Conservation (phyloP, 2,797 vertebrate species). For the Alcedo atthis region DNA sequence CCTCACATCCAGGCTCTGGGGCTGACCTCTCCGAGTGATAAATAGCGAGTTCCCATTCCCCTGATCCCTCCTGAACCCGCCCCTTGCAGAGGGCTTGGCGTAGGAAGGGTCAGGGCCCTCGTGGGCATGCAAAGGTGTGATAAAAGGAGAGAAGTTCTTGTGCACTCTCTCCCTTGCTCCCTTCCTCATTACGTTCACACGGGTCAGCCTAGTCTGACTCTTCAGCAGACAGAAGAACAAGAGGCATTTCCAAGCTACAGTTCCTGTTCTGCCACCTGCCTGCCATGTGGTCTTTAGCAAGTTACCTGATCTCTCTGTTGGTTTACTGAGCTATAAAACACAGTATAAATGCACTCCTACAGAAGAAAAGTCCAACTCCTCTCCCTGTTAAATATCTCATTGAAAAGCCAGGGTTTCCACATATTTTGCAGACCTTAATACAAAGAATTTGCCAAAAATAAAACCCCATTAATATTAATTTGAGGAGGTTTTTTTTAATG, state of each 20-base stretch:
- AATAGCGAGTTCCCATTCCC: conserved; percentile 62
- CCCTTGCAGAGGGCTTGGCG: conserved; percentile 38
- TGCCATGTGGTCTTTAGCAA: conserved; percentile 52
- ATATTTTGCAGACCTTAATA: not conserved
- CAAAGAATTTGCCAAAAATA: not conserved
- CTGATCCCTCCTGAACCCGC: conserved; percentile 58
- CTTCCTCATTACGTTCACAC: conserved; percentile 28
- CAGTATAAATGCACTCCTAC: not conserved
- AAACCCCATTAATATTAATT: not conserved
- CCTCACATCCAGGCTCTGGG: conserved; percentile 47
- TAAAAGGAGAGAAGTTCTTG: conserved; percentile 62
- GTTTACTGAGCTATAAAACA: not conserved
- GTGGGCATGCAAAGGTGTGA: conserved; percentile 62
- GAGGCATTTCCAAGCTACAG: conserved; percentile 47
- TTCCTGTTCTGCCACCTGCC: conserved; percentile 60
- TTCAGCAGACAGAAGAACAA: conserved; percentile 60
- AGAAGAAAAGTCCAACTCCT: not conserved
- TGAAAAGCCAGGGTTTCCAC: not conserved
- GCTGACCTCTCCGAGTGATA: conserved; percentile 59
- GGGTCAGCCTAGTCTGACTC: conserved; percentile 47
- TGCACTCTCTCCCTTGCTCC: conserved; percentile 42
- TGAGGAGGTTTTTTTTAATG: not conserved
- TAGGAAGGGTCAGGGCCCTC: conserved; percentile 39
- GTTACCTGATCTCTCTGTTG: not conserved
- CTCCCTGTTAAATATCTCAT: not conserved